These are phyloP conservation scores for Muntiacus reevesi DNA, from an alignment of 2,113 vertebrate species.

Conservation along the genomic window DNA sequence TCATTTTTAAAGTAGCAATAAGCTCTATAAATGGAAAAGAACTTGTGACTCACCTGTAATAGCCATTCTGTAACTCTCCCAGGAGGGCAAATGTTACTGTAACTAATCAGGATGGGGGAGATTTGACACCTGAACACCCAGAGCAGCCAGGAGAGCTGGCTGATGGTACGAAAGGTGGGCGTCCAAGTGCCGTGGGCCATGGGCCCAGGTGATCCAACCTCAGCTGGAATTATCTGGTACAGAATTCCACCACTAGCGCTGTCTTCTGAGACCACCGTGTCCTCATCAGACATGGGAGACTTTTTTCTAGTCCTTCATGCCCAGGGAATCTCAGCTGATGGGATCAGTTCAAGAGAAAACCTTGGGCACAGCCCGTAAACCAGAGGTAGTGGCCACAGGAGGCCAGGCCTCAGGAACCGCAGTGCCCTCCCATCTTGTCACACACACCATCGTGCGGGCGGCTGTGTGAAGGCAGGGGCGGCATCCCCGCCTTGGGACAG, in stretches of 20 bases:
- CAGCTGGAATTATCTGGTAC: conserved; percentile 8
- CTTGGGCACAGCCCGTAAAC: conserved; percentile 5
- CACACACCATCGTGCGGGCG: not conserved
- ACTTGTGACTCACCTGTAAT: not conserved
- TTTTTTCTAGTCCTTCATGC: not conserved
- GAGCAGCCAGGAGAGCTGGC: not conserved
- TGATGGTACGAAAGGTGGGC: not conserved
- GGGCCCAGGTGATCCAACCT: not conserved
- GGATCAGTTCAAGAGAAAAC: not conserved
- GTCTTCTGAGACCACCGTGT: not conserved
- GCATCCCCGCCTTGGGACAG: not conserved
- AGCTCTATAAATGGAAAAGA: not conserved
- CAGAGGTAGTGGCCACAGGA: not conserved
- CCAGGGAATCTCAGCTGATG: not conserved
- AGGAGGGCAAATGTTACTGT: not conserved
- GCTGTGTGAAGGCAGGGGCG: not conserved
- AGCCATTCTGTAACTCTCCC: not conserved
- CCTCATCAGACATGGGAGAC: not conserved
- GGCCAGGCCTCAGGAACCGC: not conserved
- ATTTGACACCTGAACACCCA: not conserved
- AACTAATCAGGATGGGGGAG: not conserved
- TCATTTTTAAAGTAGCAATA: not conserved
- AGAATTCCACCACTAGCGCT: not conserved
- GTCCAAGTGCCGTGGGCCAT: not conserved
- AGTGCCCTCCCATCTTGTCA: not conserved